Evolutionary conservation across 1,140 invertebrate genomes (phyloP).

Genomic region (Samia ricini): DNA sequence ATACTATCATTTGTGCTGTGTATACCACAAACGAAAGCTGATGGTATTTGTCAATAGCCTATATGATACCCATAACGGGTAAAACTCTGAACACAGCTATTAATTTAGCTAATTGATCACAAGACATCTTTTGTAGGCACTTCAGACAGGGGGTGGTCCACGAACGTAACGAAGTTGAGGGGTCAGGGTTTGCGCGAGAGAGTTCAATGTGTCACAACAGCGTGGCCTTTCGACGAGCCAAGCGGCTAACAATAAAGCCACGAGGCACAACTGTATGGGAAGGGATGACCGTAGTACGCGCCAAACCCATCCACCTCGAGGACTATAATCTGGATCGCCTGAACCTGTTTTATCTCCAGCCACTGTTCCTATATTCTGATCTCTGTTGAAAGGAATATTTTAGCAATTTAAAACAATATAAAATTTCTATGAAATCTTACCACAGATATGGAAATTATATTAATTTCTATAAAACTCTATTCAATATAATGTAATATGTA

Average conservation of each 20-base stretch:
- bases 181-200: conserved; percentile 87
- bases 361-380: conserved; percentile 36
- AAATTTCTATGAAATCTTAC: not conserved
- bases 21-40: not conserved
- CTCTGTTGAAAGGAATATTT: conserved; percentile 30
- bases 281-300: conserved; percentile 86
- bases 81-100: conserved; percentile 1
- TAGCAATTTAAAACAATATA: not conserved
- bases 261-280: conserved; percentile 89
- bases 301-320: conserved; percentile 83
- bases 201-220: conserved; percentile 92
- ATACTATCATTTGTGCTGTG: not conserved
- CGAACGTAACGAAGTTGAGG: conserved; percentile 91
- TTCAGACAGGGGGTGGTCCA: conserved; percentile 91
- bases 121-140: not conserved
- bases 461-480: too few species aligned
- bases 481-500: too few species aligned
- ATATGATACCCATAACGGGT: not conserved
- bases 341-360: conserved; percentile 51
- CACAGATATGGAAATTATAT: not conserved
- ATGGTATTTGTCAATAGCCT: not conserved
- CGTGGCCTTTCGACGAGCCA: conserved; percentile 89
- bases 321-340: conserved; percentile 69
- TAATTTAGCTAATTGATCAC: conserved; percentile 11
- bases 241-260: conserved; percentile 88